These are phyloP conservation scores for Nothobranchius furzeri DNA, from an alignment of 2,113 vertebrate genomes.

Conservation along the genomic window DNA sequence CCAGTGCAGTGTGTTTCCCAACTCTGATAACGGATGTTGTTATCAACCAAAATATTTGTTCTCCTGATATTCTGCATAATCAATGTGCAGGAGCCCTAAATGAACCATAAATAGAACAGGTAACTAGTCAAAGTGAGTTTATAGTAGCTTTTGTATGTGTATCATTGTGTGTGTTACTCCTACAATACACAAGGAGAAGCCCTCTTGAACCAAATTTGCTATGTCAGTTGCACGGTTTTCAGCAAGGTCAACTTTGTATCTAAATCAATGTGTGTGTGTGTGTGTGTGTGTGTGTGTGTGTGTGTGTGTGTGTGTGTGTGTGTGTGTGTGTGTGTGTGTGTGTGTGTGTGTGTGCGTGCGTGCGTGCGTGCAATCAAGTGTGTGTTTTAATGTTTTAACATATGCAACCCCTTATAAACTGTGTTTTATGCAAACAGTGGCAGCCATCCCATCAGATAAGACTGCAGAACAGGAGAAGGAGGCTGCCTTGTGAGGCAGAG, in stretches of 20 bases:
- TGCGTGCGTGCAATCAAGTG: constrained; percentile 49
- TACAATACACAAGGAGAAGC: constrained; percentile 45
- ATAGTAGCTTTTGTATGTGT: background rate
- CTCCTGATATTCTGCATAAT: no score
- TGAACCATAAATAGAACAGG: background rate
- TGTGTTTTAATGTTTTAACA: constrained; percentile 79
- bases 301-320: constrained; percentile 7
- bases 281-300: constrained; percentile 13
- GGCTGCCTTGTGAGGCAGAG: constrained; percentile 54
- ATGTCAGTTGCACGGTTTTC: constrained; percentile 29
- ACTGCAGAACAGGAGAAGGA: constrained; percentile 67
- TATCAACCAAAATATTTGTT: no score
- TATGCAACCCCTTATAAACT: constrained; percentile 83
- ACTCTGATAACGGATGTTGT: no score
- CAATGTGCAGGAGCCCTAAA: no score
- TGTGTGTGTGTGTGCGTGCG: background rate
- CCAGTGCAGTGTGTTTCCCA: no score
- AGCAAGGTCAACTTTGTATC: constrained; percentile 44
- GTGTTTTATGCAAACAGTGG: constrained; percentile 81
- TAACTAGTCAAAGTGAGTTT: no score
- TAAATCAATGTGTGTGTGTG: constrained; percentile 15
- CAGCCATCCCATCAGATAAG: constrained; percentile 81
- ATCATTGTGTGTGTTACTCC: constrained; percentile 19
- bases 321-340: constrained; percentile 55
- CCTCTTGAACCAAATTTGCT: constrained; percentile 51